Conservation (phyloP, 2,113 vertebrate genomes). For the Cromileptes altivelis region DNA sequence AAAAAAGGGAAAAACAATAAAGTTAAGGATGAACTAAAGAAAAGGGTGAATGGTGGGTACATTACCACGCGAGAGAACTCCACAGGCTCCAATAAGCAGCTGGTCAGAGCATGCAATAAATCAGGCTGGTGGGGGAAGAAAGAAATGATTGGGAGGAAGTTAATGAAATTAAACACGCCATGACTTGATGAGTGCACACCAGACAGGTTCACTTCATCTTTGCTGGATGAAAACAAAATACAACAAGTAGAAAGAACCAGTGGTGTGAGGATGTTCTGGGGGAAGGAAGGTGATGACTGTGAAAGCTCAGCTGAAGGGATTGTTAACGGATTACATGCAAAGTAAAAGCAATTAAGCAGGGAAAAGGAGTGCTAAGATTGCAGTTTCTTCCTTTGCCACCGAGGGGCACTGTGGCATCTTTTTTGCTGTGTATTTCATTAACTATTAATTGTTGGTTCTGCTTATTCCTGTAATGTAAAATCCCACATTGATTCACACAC, state of each 20-base stretch:
- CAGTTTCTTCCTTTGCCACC: constrained; percentile 40
- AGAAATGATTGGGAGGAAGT: constrained; percentile 51
- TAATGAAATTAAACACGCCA: background rate
- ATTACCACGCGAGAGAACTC: constrained; percentile 67
- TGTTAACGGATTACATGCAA: constrained; percentile 2
- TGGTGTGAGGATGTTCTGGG: background rate
- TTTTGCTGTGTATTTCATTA: background rate
- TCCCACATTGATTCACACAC: background rate
- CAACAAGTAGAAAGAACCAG: background rate
- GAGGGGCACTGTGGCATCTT: constrained; percentile 27
- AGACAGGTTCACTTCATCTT: background rate
- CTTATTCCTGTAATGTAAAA: background rate
- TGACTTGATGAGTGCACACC: background rate
- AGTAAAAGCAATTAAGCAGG: constrained; percentile 4
- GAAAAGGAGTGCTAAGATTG: background rate
- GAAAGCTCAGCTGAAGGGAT: background rate
- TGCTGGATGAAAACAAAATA: background rate
- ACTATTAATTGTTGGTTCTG: too few species aligned
- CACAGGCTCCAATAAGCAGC: constrained; percentile 64
- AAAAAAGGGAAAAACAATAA: constrained; percentile 16
- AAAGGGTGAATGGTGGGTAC: constrained; percentile 30
- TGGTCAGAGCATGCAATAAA: constrained; percentile 68
- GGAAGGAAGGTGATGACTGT: background rate
- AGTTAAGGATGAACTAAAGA: background rate
- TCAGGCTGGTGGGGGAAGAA: constrained; percentile 61